Evolutionary conservation across 2,888 invertebrate genomes (phyloP).

Genomic region (Cheilosia vulpina): DNA sequence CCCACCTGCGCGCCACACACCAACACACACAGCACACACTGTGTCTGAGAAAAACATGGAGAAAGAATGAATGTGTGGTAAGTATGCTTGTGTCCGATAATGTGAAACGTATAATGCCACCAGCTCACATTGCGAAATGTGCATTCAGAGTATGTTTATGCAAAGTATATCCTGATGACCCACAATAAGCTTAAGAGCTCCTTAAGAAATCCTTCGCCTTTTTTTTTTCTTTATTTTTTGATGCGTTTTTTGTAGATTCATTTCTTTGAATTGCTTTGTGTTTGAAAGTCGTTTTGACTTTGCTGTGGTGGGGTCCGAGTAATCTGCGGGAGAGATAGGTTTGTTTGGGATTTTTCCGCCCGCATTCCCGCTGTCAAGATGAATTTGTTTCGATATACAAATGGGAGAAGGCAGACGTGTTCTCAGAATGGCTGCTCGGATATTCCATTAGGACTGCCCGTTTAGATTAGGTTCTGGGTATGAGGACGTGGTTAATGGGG

Average conservation of each 20-base stretch:
- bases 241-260: slow-evolving; percentile 28
- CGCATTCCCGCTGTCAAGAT: slow-evolving; percentile 12
- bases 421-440: slow-evolving; percentile 54
- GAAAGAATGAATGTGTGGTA: neutral
- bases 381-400: slow-evolving; percentile 22
- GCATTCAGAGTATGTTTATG: slow-evolving; percentile 64
- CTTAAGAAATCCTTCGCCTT: slow-evolving; percentile 39
- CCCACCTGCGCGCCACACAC: slow-evolving; percentile 6
- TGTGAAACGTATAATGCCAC: slow-evolving; percentile 44
- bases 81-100: slow-evolving; percentile 48
- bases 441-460: slow-evolving; percentile 67
- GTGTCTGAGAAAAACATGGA: no score
- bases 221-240: slow-evolving; percentile 15
- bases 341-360: slow-evolving; percentile 21
- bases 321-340: slow-evolving; percentile 3
- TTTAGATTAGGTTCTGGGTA: slow-evolving; percentile 54
- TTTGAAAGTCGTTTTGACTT: slow-evolving; percentile 40
- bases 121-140: slow-evolving; percentile 50
- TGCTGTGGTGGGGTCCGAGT: slow-evolving; percentile 15
- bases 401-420: slow-evolving; percentile 25
- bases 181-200: slow-evolving; percentile 67
- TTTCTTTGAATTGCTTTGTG: slow-evolving; percentile 14
- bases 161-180: slow-evolving; percentile 70
- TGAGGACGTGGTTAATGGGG: slow-evolving; percentile 15
- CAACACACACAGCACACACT: no score